Conservation (phyloP, 2,113 vertebrate species). For the Toxostoma redivivum region DNA sequence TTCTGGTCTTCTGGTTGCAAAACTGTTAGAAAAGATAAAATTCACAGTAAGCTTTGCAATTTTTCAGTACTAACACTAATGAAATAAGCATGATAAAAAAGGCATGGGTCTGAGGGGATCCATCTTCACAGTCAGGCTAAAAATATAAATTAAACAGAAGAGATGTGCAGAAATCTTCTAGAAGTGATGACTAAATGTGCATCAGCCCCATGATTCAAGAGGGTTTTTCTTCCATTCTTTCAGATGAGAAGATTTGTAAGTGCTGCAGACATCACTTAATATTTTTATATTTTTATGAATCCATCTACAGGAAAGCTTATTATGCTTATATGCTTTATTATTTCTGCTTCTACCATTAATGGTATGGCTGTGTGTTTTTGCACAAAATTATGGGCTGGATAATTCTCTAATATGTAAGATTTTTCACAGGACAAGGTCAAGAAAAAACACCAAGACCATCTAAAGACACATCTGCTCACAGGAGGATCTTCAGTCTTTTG, state of each 20-base stretch:
- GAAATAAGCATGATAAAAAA: background rate
- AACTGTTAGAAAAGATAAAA: constrained; percentile 28
- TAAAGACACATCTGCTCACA: background rate
- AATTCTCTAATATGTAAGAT: background rate
- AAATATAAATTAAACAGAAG: background rate
- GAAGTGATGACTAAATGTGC: background rate
- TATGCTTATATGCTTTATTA: background rate
- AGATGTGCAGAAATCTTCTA: background rate
- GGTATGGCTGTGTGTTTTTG: background rate
- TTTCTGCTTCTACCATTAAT: background rate
- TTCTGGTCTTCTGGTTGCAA: background rate
- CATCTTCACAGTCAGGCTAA: background rate
- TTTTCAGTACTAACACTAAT: background rate
- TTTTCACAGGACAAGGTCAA: background rate
- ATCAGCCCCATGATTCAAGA: background rate
- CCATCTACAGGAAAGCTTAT: background rate
- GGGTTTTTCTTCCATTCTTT: background rate
- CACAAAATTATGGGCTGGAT: background rate
- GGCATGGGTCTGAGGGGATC: background rate
- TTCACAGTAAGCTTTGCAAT: background rate
- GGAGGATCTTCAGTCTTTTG: background rate
- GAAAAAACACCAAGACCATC: background rate
- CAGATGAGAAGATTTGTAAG: background rate
- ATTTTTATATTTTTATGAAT: background rate
- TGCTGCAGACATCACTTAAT: background rate